Evolutionary conservation across 2,888 invertebrate species (phyloP), one percentile per base, ranked within the genome.

Genomic region (Coremacera marginata): DNA sequence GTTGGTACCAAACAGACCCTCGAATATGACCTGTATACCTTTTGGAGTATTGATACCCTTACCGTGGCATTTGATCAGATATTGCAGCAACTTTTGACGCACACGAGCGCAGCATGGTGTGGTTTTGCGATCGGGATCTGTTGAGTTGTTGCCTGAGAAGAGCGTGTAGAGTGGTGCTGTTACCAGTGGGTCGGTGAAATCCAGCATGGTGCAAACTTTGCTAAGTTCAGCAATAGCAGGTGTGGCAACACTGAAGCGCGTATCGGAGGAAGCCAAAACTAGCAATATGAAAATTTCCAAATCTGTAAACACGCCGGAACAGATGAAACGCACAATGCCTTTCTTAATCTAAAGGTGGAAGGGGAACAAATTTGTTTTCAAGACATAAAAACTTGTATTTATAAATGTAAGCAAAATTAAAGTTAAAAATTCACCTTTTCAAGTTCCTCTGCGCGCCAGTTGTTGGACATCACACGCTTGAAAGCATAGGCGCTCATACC

Each of bases 1-100:
- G 83, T 94, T 94, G 4, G 91, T 92, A 37, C 96, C 96, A 88
- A 95, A 96, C 14, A 98, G 90, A 3, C 96, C 94, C 83, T 97
- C 96, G 89, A 97, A 97, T 73, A 97, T 93, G 55, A 96, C 94
- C 93, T 96, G 96, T 77, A 97, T 94, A 82, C 95, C 94, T 73
- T 94, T 93, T 8, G 96, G 95, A 78, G 94, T 93, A 85, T 94
- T 92, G 76, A 95, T 93, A 2, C 93, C 94, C 14, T 92, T 90
- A 60, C 93, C 94, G 0, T 93, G 93, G 5, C 94, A 92, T 84
- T 93, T 93, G 81, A 95, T 93, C 75, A 98, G 90, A 90, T 95
- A 95, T 79, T 95, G 94, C 80, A 98, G 91, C 51, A 98, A 89
- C 89, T 97, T 97, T 78, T 97, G 91, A 49, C 96, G 92, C 70